Percentiles rank a stretch among this genome's conserved stretches.
Conservation (phyloP, 2,797 vertebrate genomes). For the Octomys mimax region DNA sequence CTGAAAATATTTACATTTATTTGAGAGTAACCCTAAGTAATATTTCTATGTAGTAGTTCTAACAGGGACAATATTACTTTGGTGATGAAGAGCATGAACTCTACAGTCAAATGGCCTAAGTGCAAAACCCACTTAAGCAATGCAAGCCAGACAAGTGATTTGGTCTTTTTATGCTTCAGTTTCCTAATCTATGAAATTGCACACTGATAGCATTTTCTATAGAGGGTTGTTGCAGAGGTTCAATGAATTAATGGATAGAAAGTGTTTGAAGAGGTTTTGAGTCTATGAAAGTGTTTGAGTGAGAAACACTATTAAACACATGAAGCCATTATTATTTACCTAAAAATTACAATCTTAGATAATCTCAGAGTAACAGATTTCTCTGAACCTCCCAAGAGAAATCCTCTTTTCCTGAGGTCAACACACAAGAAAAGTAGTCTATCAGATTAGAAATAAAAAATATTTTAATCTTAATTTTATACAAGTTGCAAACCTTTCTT, state of each 20-base stretch:
- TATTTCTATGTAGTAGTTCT: neutral
- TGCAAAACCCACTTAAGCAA: neutral
- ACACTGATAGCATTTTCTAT: neutral
- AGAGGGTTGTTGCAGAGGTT: neutral
- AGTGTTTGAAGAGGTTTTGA: neutral
- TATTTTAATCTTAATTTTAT: neutral
- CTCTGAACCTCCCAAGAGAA: neutral
- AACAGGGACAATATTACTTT: neutral
- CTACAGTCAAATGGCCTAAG: neutral
- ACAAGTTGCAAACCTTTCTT: neutral
- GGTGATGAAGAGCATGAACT: neutral
- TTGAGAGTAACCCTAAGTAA: neutral
- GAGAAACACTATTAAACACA: too few relatives aligned
- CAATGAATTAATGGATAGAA: neutral
- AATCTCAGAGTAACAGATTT: neutral
- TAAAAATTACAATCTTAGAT: constrained; percentile 2
- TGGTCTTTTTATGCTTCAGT: neutral
- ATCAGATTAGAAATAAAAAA: constrained; percentile 40
- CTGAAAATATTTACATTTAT: neutral
- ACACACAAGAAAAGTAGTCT: neutral
- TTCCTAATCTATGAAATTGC: neutral
- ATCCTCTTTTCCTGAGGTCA: neutral
- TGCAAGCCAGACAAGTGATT: neutral
- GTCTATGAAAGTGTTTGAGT: neutral
- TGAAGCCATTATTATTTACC: neutral